A percentile compares a stretch with the other conserved stretches of the same genome.
Evolutionary conservation across 2,797 vertebrate species (phyloP).

Genomic region (Sebastes steindachneri): DNA sequence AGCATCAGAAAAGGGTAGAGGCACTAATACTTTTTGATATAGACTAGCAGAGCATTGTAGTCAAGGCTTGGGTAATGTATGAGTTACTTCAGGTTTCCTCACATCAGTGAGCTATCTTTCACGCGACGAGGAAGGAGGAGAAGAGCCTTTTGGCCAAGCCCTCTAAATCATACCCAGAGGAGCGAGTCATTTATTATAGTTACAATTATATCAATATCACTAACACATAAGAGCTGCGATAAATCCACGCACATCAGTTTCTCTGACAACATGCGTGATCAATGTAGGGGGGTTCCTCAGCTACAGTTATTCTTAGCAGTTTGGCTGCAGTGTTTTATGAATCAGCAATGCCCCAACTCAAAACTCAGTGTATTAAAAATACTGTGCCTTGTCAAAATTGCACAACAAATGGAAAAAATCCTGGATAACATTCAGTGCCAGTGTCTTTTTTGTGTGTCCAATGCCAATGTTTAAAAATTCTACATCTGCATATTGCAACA

Average conservation of each 20-base stretch:
- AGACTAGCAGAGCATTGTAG: conserved; percentile 76
- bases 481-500: no score
- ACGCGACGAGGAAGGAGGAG: conserved; percentile 72
- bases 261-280: conserved; percentile 71
- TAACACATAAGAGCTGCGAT: conserved; percentile 78
- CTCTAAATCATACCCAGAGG: conserved; percentile 74
- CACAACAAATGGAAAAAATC: no score
- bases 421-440: no score
- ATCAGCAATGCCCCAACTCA: conserved; percentile 25
- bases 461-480: no score
- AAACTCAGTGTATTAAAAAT: background rate
- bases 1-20: conserved; percentile 76
- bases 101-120: conserved; percentile 83
- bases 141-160: conserved; percentile 74
- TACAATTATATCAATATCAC: conserved; percentile 83
- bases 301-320: conserved; percentile 39
- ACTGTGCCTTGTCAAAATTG: no score
- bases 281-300: conserved; percentile 51
- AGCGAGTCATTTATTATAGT: conserved; percentile 77
- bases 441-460: no score
- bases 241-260: conserved; percentile 74
- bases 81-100: conserved; percentile 79
- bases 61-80: conserved; percentile 80
- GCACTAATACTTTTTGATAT: conserved; percentile 78
- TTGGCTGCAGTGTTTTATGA: conserved; percentile 43